Conservation (phyloP, 1,140 invertebrate species). For the Papilio helenus region DNA sequence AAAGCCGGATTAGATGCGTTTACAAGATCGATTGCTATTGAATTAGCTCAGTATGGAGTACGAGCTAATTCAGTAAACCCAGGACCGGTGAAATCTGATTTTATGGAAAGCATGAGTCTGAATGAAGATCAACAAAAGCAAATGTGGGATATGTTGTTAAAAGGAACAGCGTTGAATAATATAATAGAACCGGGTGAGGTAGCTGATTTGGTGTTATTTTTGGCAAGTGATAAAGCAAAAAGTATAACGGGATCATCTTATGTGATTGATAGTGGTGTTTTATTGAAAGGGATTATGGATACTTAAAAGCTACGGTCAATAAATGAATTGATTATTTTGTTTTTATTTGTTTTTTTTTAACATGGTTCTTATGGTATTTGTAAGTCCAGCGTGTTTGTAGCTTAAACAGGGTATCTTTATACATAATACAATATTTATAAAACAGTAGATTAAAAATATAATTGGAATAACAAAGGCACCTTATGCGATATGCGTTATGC, state of each 20-base stretch:
- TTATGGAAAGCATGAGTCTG: constrained; percentile 87
- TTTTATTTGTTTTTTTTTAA: not conserved
- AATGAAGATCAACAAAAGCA: constrained; percentile 79
- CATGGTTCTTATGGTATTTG: too few relatives aligned
- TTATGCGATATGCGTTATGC: too few relatives aligned
- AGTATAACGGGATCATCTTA: constrained; percentile 91
- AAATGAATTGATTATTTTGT: not conserved
- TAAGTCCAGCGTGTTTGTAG: too few relatives aligned
- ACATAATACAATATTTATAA: too few relatives aligned
- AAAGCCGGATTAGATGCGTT: constrained; percentile 59
- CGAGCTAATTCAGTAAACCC: constrained; percentile 93
- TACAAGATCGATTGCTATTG: constrained; percentile 86
- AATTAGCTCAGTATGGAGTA: constrained; percentile 89
- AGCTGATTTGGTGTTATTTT: constrained; percentile 89
- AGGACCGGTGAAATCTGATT: constrained; percentile 88
- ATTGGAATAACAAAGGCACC: too few relatives aligned
- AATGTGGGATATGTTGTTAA: constrained; percentile 47
- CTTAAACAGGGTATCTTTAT: too few relatives aligned
- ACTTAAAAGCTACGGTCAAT: not conserved
- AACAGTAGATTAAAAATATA: too few relatives aligned
- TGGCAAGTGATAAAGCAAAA: constrained; percentile 89
- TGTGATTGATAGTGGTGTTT: constrained; percentile 53
- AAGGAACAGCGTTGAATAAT: constrained; percentile 85
- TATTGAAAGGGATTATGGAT: constrained; percentile 36
- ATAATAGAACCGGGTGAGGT: constrained; percentile 88